Conservation (phyloP, 2,888 invertebrate genomes). For the Eupithecia dodoneata region DNA sequence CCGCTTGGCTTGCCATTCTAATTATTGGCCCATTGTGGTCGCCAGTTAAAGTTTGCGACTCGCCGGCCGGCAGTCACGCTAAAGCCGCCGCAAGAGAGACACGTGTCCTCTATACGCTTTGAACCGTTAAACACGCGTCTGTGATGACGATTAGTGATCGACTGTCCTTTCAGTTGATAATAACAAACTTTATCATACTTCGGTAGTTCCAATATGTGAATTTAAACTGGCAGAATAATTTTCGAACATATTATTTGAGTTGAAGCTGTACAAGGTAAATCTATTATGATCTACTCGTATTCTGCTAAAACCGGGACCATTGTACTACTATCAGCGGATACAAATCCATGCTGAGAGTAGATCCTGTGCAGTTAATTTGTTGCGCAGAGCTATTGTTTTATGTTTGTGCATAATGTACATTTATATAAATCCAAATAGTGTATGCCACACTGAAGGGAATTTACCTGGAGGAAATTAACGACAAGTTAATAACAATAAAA, state of each 20-base stretch:
- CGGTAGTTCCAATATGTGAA: constrained; percentile 65
- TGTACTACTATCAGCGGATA: constrained; percentile 62
- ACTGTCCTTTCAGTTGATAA: constrained; percentile 71
- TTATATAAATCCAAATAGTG: constrained; percentile 23
- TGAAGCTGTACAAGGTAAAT: constrained; percentile 77
- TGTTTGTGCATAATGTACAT: constrained; percentile 29
- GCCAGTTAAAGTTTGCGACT: constrained; percentile 75
- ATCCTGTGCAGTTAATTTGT: constrained; percentile 49
- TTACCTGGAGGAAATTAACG: constrained; percentile 13
- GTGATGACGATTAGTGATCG: constrained; percentile 79
- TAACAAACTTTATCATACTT: constrained; percentile 58
- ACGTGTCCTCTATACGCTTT: constrained; percentile 57
- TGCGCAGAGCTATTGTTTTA: constrained; percentile 40
- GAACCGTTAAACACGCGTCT: constrained; percentile 63
- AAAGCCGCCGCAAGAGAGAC: constrained; percentile 62
- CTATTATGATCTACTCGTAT: constrained; percentile 73
- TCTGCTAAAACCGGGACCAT: constrained; percentile 73
- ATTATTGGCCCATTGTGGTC: constrained; percentile 80
- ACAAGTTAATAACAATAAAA: neutral
- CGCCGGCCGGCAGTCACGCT: constrained; percentile 78
- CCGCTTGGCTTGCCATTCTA: constrained; percentile 78
- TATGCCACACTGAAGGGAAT: constrained; percentile 13
- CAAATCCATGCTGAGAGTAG: constrained; percentile 56
- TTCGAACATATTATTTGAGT: constrained; percentile 64
- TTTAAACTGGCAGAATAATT: constrained; percentile 50